Percentiles rank a stretch among this genome's conserved stretches.
These are phyloP conservation scores for Yponomeuta malinellus DNA, from an alignment of 2,888 invertebrate species.

Conservation along the genomic window DNA sequence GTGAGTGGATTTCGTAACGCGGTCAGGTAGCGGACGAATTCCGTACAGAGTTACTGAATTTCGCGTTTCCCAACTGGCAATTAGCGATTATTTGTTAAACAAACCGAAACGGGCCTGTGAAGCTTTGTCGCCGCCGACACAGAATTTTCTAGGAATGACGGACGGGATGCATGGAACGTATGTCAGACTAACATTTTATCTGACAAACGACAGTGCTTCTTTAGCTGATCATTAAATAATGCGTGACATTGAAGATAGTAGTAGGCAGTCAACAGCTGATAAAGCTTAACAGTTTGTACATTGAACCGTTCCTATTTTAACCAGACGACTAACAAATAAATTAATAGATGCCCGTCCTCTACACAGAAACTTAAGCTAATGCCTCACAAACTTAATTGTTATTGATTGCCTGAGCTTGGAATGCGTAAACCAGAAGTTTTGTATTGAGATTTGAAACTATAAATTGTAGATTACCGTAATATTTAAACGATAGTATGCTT, in stretches of 20 bases:
- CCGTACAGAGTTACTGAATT: conserved; percentile 19
- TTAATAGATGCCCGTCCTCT: background rate
- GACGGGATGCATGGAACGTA: background rate
- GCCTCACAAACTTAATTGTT: background rate
- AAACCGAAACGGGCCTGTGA: conserved; percentile 46
- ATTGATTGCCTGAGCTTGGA: background rate
- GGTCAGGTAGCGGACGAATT: conserved; percentile 18
- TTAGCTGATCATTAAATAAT: too few relatives aligned
- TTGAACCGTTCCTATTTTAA: background rate
- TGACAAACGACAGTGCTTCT: too few relatives aligned
- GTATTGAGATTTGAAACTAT: conserved; percentile 7
- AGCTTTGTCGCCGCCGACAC: conserved; percentile 56
- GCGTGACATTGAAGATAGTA: too few relatives aligned
- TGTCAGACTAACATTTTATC: background rate
- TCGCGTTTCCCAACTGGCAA: conserved; percentile 44
- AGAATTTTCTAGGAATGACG: background rate
- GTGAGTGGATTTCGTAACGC: conserved; percentile 3
- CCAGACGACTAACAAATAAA: background rate
- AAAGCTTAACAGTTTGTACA: too few relatives aligned
- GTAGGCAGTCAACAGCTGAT: too few relatives aligned
- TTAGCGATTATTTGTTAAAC: conserved; percentile 65
- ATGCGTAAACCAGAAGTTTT: conserved; percentile 12
- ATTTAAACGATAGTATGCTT: conserved; percentile 5
- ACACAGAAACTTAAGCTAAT: background rate
- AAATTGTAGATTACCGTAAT: conserved; percentile 11